Percentiles rank a stretch among this genome's conserved stretches.
These are phyloP conservation scores for Vulpes ferrilata DNA, from an alignment of 2,113 vertebrate species.

Conservation along the genomic window DNA sequence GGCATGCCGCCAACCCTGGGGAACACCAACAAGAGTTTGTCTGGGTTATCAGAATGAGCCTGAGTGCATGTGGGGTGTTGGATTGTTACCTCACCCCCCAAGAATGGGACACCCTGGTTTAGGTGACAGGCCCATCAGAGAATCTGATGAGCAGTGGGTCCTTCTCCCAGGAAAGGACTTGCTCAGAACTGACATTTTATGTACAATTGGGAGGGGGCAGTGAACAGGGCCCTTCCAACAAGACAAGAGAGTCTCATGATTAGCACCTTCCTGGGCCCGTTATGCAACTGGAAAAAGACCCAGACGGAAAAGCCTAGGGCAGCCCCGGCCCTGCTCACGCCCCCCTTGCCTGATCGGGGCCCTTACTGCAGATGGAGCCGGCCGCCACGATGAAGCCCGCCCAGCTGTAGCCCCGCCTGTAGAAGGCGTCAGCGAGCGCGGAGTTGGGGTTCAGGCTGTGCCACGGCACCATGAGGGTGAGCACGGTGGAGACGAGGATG, in stretches of 20 bases:
- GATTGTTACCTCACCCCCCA: background rate
- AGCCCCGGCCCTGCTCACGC: conserved; percentile 77
- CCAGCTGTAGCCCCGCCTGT: conserved; percentile 96
- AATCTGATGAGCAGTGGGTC: background rate
- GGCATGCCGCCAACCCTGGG: background rate
- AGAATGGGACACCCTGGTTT: background rate
- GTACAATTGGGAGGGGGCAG: fast-evolving
- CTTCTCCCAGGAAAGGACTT: background rate
- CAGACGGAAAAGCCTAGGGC: background rate
- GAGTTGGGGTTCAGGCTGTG: conserved; percentile 94
- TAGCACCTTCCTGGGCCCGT: background rate
- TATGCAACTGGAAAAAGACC: background rate
- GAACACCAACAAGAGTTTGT: background rate
- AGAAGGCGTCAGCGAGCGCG: conserved; percentile 95
- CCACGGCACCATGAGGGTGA: conserved; percentile 98
- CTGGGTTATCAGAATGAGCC: background rate
- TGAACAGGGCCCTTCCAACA: background rate
- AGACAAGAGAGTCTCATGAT: background rate
- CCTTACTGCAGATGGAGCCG: conserved; percentile 98
- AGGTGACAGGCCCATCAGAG: background rate
- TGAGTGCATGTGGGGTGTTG: background rate
- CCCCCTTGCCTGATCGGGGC: background rate
- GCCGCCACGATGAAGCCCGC: conserved; percentile 95
- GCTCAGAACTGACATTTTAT: background rate
- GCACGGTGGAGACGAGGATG: conserved; percentile 94